A percentile compares a stretch with the other conserved stretches of the same genome.
Conservation (phyloP, 2,888 invertebrate genomes). For the Hoplodrina blanda region DNA sequence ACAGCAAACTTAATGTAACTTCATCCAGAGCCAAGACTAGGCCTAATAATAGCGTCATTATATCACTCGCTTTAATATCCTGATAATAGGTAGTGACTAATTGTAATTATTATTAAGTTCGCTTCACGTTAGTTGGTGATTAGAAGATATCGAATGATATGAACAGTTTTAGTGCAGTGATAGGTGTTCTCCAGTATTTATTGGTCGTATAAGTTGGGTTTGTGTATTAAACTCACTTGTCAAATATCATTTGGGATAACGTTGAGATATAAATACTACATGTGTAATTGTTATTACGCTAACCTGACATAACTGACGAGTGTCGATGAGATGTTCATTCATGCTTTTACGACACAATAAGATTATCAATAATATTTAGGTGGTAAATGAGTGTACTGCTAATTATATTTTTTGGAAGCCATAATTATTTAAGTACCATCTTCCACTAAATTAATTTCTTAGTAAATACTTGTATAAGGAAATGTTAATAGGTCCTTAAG, state of each 20-base stretch:
- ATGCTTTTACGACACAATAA: not conserved
- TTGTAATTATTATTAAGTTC: constrained; percentile 42
- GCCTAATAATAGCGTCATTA: constrained; percentile 71
- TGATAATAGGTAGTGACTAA: constrained; percentile 42
- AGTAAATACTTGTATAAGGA: too few species aligned
- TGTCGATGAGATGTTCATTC: not conserved
- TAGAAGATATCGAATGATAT: constrained; percentile 9
- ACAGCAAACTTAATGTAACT: constrained; percentile 81
- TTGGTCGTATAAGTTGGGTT: constrained; percentile 1
- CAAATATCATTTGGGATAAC: constrained; percentile 24
- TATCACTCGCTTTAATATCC: constrained; percentile 59
- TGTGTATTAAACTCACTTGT: constrained; percentile 13
- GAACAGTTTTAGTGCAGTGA: constrained; percentile 1
- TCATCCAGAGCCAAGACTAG: constrained; percentile 67
- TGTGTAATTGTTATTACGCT: constrained; percentile 2
- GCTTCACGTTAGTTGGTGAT: constrained; percentile 26
- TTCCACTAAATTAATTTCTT: not conserved
- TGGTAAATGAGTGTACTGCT: too few species aligned
- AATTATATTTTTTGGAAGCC: not conserved
- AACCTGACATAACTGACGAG: not conserved
- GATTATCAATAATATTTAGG: too few species aligned
- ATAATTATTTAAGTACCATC: not conserved
- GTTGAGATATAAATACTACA: not conserved
- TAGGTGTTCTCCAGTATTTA: constrained; percentile 4
- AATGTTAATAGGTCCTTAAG: not conserved